Evolutionary conservation across 2,888 invertebrate species (phyloP).

Genomic region (Acleris sparsana): DNA sequence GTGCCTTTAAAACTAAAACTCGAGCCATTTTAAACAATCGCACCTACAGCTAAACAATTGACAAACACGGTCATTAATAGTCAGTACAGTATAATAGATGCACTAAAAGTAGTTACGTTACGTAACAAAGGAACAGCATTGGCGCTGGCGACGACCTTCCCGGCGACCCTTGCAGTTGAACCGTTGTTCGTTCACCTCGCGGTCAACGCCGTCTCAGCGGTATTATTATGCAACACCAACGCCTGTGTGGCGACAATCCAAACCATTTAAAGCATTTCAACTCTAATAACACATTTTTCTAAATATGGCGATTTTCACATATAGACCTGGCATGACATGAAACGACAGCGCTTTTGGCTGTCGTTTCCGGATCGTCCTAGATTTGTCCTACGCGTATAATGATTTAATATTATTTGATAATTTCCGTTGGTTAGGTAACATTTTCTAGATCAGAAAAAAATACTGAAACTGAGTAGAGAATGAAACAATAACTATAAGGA

Average conservation of each 20-base stretch:
- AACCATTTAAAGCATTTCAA: not conserved
- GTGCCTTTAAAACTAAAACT: too few relatives aligned
- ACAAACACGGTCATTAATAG: constrained; percentile 11
- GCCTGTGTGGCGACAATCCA: constrained; percentile 2
- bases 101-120: constrained; percentile 44
- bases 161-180: constrained; percentile 58
- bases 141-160: constrained; percentile 63
- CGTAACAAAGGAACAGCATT: constrained; percentile 57
- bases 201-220: constrained; percentile 55
- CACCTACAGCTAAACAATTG: not conserved
- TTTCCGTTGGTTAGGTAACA: not conserved
- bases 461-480: not conserved
- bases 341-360: too few relatives aligned
- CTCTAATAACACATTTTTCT: not conserved
- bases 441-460: not conserved
- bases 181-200: constrained; percentile 64
- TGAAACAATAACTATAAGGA: not conserved
- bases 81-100: constrained; percentile 14
- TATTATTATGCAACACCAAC: constrained; percentile 49
- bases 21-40: not conserved
- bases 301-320: not conserved
- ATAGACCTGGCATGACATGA: not conserved
- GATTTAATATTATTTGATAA: constrained; percentile 1
- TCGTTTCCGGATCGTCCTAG: constrained; percentile 9
- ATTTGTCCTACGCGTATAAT: constrained; percentile 8